These are phyloP conservation scores for Lutra lutra DNA, from an alignment of 2,797 vertebrate species.

Conservation along the genomic window DNA sequence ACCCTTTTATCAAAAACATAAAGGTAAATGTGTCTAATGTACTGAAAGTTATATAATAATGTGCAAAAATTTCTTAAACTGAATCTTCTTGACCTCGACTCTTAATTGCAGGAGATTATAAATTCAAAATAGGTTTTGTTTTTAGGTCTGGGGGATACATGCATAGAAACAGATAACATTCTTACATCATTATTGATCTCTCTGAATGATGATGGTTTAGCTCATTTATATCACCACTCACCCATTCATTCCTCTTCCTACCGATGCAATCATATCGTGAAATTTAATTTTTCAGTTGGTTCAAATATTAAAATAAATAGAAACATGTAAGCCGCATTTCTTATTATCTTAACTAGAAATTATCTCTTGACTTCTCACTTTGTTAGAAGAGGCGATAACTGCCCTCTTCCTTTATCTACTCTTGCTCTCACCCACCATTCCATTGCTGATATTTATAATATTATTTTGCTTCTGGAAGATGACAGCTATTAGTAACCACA, in stretches of 20 bases:
- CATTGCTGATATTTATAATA: background rate
- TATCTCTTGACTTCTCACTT: background rate
- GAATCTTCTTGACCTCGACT: background rate
- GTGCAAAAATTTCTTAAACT: background rate
- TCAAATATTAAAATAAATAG: constrained; percentile 10
- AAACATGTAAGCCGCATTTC: background rate
- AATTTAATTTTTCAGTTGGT: background rate
- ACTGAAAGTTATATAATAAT: background rate
- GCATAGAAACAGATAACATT: background rate
- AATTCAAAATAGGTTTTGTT: background rate
- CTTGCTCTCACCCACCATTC: background rate
- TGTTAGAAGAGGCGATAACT: background rate
- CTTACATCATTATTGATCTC: background rate
- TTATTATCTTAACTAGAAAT: background rate
- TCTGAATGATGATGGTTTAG: background rate
- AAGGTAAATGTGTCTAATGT: background rate
- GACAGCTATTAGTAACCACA: background rate
- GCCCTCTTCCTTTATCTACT: background rate
- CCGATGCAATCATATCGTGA: background rate
- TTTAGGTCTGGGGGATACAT: background rate
- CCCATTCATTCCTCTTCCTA: background rate
- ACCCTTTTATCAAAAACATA: background rate
- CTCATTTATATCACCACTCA: background rate
- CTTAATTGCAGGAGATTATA: background rate
- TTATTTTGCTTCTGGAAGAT: background rate